Evolutionary conservation across 2,888 invertebrate species (phyloP), one percentile per base, ranked within the genome.

Genomic region (Athalia cordata): DNA sequence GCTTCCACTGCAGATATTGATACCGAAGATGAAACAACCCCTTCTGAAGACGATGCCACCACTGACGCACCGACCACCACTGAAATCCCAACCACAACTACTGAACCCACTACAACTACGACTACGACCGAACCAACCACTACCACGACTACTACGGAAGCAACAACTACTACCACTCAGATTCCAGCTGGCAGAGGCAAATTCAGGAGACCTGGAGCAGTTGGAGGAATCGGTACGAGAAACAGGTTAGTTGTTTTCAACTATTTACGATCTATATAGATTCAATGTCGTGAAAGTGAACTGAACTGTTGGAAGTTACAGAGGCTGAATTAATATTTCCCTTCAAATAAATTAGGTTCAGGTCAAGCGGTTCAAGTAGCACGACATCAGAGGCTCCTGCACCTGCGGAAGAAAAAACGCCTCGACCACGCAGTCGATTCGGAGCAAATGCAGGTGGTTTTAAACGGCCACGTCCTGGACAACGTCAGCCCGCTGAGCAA

Each of bases 1-100:
- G 81, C 83, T 5, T 78, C 81, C 0, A 83, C 80, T 5, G 79
- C 83, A 6, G 81, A 78, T 8, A 82, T 82, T 45, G 93, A 94
- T 9, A 92, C 93, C 29, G 93, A 93, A 83, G 94, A 93, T 83
- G 89, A 93, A 45, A 94, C 94, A 81, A 93, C 90, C 82, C 50
- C 90, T 84, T 72, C 90, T 0, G 92, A 91, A 75, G 88, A 90
- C 1, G 87, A 84, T 3, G 85, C 85, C 1, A 90, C 88, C 15
- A 86, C 91, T 61, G 91, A 91, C 70, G 85, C 89, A 0, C 82
- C 90, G 5, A 86, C 87, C 15, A 89, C 88, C 7, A 89, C 93
- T 61, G 93, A 93, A 81, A 91, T 92, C 7, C 91, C 90, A 77
- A 90, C 90, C 0, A 89, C 91, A 6, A 83, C 84, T 4, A 87